Percentiles rank a stretch among this genome's conserved stretches.
These are phyloP conservation scores for Hydrotaea cyrtoneurina DNA, from an alignment of 2,888 invertebrate genomes.

Conservation along the genomic window DNA sequence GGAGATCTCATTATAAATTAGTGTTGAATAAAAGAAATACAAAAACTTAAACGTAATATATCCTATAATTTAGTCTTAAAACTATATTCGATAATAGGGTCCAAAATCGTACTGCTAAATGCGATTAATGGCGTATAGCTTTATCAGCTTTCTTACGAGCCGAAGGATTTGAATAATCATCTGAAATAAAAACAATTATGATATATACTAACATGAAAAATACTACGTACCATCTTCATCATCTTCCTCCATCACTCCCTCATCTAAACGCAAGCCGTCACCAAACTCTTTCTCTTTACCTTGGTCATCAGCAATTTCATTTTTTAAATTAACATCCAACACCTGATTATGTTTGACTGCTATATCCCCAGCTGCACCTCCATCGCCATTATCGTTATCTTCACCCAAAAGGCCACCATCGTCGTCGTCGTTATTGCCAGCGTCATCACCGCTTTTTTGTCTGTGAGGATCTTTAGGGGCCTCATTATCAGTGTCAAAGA, in stretches of 20 bases:
- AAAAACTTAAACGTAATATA: slow-evolving; percentile 25
- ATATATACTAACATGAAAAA: not conserved
- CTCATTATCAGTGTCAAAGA: slow-evolving; percentile 74
- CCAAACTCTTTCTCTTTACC: slow-evolving; percentile 80
- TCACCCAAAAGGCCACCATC: slow-evolving; percentile 69
- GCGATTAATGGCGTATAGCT: slow-evolving; percentile 79
- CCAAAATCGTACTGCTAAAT: not conserved
- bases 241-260: slow-evolving; percentile 79
- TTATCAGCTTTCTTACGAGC: slow-evolving; percentile 81
- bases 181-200: slow-evolving; percentile 77
- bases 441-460: slow-evolving; percentile 64
- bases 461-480: slow-evolving; percentile 50
- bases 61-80: not conserved
- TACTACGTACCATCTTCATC: slow-evolving; percentile 81
- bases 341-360: slow-evolving; percentile 74
- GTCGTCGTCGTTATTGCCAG: slow-evolving; percentile 68
- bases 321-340: slow-evolving; percentile 80
- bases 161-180: slow-evolving; percentile 82
- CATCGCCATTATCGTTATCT: slow-evolving; percentile 68
- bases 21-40: slow-evolving; percentile 3
- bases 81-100: slow-evolving; percentile 22
- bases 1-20: not conserved
- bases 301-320: slow-evolving; percentile 81
- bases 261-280: slow-evolving; percentile 80
- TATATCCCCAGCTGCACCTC: slow-evolving; percentile 71